Evolutionary conservation across 2,888 invertebrate genomes (phyloP), one percentile per base, ranked within the genome.

Genomic region (Allacma fusca): DNA sequence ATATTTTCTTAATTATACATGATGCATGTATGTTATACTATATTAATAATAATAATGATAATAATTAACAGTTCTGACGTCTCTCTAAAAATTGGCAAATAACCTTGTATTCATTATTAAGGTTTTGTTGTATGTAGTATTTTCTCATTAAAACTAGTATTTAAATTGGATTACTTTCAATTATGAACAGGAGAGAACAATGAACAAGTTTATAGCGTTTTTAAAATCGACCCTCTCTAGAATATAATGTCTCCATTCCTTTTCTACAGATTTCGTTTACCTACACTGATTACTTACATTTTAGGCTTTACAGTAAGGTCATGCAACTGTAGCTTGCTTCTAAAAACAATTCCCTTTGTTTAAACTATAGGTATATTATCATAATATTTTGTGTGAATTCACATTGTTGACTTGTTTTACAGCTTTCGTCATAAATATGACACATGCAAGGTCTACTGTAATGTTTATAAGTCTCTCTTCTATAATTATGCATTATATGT

Each of bases 131-230:
- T 62, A 62, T 12, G n/a, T 62, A 26, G 9, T 62, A 26, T 26
- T 21, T 59, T 59, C 23, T 59, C 59, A 21, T 59, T 59, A 59
- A 7, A 40, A 40, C 40, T 40, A 40, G 40, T n/a, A 62, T 2
- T 62, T 62, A 21, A 62, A 62, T 13, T 62, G 62, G 62, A 26
- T 62, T 62, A 26, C 23, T 26, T 26, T 62, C 50, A 24, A 62
- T 23, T n/a, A 24, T 62, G 62, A 62, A 62, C 62, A 62, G 62
- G 62, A 62, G 62, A 62, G 62, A 62, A 62, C 62, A 62, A 62
- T 62, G 62, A 62, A 62, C 62, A 62, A 62, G 62, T 62, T 62
- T 26, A 23, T 5, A 34, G 34, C 34, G 5, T 34, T 34, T 50
- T 50, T 50, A 9, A 5, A 50, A 50, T 50, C 50, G 50, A 50